Evolutionary conservation across 2,888 invertebrate genomes (phyloP), one percentile per base, ranked within the genome.

Genomic region (Cantharis rufa): DNA sequence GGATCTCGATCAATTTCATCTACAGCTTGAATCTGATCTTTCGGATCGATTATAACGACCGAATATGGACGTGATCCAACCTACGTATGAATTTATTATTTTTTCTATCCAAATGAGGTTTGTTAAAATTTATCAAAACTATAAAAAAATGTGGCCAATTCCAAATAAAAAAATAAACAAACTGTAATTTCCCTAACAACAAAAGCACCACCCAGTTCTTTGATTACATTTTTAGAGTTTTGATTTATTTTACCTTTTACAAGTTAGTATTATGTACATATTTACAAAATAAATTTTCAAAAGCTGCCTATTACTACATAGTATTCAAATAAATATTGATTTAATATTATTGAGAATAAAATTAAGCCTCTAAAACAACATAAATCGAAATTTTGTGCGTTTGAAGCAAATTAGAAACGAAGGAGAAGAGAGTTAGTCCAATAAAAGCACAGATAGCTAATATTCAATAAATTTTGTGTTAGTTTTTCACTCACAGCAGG

Each of bases 401-500:
- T 32, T 32, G n/a, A 32, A 32, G n/a, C 2, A 48, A 48, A 48
- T 48, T 48, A 48, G 48, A 48, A n/a, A 48, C n/a, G 48, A n/a
- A 48, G 48, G n/a, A 48, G 48, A 48, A 48, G 48, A 48, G 0
- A 48, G n/a, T 48, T 48, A 48, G 13, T 48, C 9, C n/a, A 48
- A 48, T n/a, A 1, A 48, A 48, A 77, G 71, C 71, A 71, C 7
- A 61, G 18, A 9, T 74, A 66, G 28, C 73, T 73, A 73, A 10
- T 16, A 62, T 73, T 68, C 62, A 76, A 76, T 78, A 74, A 7
- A 48, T n/a, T n/a, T 48, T 48, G n/a, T 48, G 48, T 48, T 48
- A 48, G 48, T 48, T 48, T 48, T n/a, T 69, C 28, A 88, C 88
- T 88, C 87, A 88, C 88, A 83, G 86, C 85, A 74, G 87, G 87